Evolutionary conservation across 2,888 invertebrate species (phyloP), one percentile per base, ranked within the genome.

Genomic region (Amblyteles armatorius): DNA sequence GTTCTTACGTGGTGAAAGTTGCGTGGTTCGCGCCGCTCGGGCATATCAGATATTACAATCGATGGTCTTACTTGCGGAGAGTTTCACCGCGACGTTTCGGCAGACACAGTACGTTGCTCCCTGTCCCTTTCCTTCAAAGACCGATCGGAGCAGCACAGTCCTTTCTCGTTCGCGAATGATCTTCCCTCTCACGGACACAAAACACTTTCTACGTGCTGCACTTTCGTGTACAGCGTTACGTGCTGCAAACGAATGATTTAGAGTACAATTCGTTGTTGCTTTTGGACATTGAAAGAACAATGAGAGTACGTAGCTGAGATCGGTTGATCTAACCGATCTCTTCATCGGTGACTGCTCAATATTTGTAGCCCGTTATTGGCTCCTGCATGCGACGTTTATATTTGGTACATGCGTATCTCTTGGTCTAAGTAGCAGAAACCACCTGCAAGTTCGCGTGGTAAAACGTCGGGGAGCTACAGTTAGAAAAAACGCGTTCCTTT

Each of bases 401-500:
- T 44, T 29, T 60, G 22, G 44, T 44, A 57, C 67, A 36, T 57
- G 48, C n/a, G 69, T 50, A 22, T 33, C 26, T 57, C 36, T 36
- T 16, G 50, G 55, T 69, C 3, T 76, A 68, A 74, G 57, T 60
- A 77, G 77, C 77, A 77, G 72, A 68, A 84, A 84, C 67, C 77
- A 84, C 73, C 77, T 68, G 81, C 84, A 60, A 77, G 72, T 69
- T 84, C 68, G 40, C 71, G 77, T 55, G 76, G 26, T 50, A 68
- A 11, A 22, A 79, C 73, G 55, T 63, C 33, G 44, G 63, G 67
- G 69, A 73, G 79, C 68, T 79, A 82, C 84, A 82, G 84, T 82
- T 85, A 85, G 84, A 82, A 85, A 79, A 84, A 29, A 44, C 79
- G 16, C 16, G 79, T 78, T 67, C 92, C 92, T 92, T 92, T 92